Evolutionary conservation across 2,797 vertebrate species (phyloP).

Genomic region (Poeciliopsis presidionis): DNA sequence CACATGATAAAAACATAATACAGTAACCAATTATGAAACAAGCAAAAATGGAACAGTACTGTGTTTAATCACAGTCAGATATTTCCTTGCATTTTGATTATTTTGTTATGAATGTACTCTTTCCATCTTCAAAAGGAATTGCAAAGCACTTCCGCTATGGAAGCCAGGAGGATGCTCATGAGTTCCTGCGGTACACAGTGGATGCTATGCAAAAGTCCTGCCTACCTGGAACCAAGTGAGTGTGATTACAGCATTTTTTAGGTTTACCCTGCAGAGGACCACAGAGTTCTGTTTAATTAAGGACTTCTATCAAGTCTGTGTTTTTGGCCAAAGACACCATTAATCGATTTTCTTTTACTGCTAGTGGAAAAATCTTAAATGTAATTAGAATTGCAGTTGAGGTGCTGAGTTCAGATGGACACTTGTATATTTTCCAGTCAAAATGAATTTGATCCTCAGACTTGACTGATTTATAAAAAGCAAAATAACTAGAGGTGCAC

Average conservation of each 20-base stretch:
- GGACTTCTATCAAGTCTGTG: background rate
- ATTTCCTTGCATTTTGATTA: background rate
- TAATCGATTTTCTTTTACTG: background rate
- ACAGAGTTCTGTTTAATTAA: background rate
- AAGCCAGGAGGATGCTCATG: constrained; percentile 97
- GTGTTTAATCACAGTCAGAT: background rate
- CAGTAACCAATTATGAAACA: too few species aligned
- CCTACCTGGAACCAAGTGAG: constrained; percentile 93
- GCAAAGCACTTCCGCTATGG: constrained; percentile 96
- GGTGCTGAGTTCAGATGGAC: background rate
- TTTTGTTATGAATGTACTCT: background rate
- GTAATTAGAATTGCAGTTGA: background rate
- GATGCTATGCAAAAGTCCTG: constrained; percentile 99
- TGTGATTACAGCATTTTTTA: constrained; percentile 28
- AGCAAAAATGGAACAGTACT: background rate
- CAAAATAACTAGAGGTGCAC: background rate
- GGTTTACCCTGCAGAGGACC: background rate
- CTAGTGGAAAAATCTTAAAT: background rate
- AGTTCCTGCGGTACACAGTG: constrained; percentile 95
- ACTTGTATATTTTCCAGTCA: background rate
- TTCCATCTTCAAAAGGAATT: constrained; percentile 82
- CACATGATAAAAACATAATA: too few species aligned
- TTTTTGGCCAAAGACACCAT: background rate
- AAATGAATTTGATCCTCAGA: background rate
- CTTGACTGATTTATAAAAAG: background rate